These are phyloP conservation scores for Drosophila simulans DNA, from an alignment of 1,140 invertebrate species.

Conservation along the genomic window DNA sequence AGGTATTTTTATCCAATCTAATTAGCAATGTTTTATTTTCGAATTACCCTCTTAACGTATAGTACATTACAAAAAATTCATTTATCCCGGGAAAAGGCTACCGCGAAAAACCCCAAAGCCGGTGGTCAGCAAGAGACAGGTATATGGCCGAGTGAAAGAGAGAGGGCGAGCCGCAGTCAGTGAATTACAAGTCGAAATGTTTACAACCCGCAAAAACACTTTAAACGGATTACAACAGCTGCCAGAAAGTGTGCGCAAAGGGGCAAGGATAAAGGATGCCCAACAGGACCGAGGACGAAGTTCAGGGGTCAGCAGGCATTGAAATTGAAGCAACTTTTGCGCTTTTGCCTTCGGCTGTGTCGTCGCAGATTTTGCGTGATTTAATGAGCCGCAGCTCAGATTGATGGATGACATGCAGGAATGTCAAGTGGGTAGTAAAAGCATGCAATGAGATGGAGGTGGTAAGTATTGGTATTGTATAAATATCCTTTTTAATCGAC, in stretches of 20 bases:
- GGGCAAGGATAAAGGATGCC: slow-evolving; percentile 3
- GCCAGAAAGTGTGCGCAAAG: slow-evolving; percentile 2
- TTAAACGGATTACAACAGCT: slow-evolving; percentile 57
- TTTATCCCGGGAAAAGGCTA: no score
- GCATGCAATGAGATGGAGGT: slow-evolving; percentile 7
- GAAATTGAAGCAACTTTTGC: slow-evolving; percentile 20
- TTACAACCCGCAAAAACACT: slow-evolving; percentile 59
- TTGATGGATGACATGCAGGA: slow-evolving; percentile 42
- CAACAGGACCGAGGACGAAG: background rate
- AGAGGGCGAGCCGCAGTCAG: slow-evolving; percentile 13
- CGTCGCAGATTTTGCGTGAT: slow-evolving; percentile 23
- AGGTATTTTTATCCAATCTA: slow-evolving; percentile 9
- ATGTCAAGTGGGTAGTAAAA: slow-evolving; percentile 8
- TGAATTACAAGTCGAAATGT: slow-evolving; percentile 66
- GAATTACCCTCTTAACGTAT: slow-evolving; percentile 27
- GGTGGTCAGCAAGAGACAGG: slow-evolving; percentile 18
- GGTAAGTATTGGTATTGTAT: no score
- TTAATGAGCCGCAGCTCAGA: slow-evolving; percentile 49
- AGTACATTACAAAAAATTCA: no score
- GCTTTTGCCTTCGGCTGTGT: slow-evolving; percentile 1
- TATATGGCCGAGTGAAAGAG: background rate
- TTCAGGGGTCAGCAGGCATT: slow-evolving; percentile 16
- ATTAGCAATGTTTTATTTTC: slow-evolving; percentile 36
- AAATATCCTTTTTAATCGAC: no score
- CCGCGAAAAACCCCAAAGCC: slow-evolving; percentile 28